Percentiles rank a stretch among this genome's conserved stretches.
Evolutionary conservation across 2,113 vertebrate species (phyloP).

Genomic region (Lamprotornis superbus): DNA sequence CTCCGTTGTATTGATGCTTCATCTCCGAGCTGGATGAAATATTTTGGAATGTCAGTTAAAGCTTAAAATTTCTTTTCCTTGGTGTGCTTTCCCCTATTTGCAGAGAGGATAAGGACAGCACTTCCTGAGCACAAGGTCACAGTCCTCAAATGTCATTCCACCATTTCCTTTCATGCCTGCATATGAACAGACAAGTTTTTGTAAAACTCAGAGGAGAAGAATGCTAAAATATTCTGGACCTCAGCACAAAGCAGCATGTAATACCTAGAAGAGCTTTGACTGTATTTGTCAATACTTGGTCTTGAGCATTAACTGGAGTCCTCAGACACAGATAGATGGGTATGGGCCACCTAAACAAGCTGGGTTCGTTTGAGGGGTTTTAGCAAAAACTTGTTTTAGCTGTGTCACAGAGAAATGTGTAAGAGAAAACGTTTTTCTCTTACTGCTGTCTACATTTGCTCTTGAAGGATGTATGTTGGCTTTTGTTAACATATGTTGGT

Average conservation of each 20-base stretch:
- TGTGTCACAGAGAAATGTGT: neutral
- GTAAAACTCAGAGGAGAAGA: neutral
- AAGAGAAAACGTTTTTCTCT: neutral
- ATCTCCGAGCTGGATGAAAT: neutral
- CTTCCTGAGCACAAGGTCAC: neutral
- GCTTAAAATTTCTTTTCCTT: neutral
- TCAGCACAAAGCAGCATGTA: neutral
- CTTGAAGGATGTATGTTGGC: neutral
- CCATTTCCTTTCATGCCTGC: neutral
- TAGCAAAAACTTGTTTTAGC: neutral
- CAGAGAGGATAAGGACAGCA: neutral
- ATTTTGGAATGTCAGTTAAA: neutral
- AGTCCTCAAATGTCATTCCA: neutral
- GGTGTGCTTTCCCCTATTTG: neutral
- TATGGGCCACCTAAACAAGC: neutral
- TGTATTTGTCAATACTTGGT: neutral
- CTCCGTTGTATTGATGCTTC: neutral
- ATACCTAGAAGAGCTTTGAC: neutral
- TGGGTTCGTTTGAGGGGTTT: neutral
- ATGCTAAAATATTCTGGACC: neutral
- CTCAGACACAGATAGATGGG: neutral
- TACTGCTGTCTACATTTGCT: neutral
- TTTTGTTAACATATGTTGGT: neutral
- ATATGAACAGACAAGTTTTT: neutral
- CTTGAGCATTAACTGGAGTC: neutral